Evolutionary conservation across 2,113 vertebrate species (phyloP).

Genomic region (Lethenteron reissneri): DNA sequence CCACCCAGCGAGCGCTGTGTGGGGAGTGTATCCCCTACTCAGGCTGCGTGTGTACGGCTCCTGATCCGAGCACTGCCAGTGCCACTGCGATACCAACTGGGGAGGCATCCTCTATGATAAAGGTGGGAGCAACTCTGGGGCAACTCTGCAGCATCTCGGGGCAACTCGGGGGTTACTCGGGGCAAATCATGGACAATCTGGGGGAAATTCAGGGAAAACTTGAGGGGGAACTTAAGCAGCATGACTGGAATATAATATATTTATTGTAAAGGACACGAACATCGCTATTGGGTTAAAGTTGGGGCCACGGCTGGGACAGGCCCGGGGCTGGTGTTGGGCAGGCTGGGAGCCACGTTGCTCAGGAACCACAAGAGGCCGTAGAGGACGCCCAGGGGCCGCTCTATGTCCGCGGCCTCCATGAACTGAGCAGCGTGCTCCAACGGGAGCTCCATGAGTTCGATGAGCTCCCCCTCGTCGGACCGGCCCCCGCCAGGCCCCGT

Average conservation of each 20-base stretch:
- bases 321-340: too few relatives aligned
- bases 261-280: too few relatives aligned
- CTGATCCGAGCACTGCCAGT: slow-evolving; percentile 60
- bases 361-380: slow-evolving; percentile 72
- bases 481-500: slow-evolving; percentile 38
- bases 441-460: slow-evolving; percentile 57
- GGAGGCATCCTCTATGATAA: slow-evolving; percentile 79
- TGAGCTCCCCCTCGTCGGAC: slow-evolving; percentile 47
- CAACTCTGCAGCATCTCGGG: too few relatives aligned
- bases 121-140: slow-evolving; percentile 27
- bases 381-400: slow-evolving; percentile 53
- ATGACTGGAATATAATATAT: too few relatives aligned
- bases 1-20: slow-evolving; percentile 41
- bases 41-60: slow-evolving; percentile 63
- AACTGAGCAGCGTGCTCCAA: slow-evolving; percentile 56
- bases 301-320: too few relatives aligned
- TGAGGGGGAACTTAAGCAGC: too few relatives aligned
- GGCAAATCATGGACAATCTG: too few relatives aligned
- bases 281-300: too few relatives aligned
- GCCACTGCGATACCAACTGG: slow-evolving; percentile 90
- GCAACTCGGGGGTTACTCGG: too few relatives aligned
- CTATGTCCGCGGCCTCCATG: slow-evolving; percentile 44
- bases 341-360: slow-evolving; percentile 38
- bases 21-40: slow-evolving; percentile 66
- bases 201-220: too few relatives aligned